Conservation (phyloP, 1,140 invertebrate genomes). For the Dinoponera quadriceps region DNA sequence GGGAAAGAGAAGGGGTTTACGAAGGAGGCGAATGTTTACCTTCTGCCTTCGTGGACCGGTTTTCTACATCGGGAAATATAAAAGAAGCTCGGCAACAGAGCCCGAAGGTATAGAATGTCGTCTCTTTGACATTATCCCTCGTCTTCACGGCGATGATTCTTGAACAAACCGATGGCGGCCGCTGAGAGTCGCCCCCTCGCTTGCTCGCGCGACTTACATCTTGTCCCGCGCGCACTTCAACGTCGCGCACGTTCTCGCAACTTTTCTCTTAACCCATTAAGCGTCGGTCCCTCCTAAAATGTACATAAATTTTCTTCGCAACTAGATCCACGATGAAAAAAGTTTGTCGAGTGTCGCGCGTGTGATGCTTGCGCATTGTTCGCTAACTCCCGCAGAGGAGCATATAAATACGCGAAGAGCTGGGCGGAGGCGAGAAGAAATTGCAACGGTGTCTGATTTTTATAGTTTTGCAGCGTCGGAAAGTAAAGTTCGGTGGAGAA, state of each 20-base stretch:
- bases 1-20: not conserved
- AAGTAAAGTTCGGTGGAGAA: not conserved
- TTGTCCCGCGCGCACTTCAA: constrained; percentile 2
- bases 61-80: constrained; percentile 54
- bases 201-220: constrained; percentile 2
- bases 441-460: not conserved
- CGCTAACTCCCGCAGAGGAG: not conserved
- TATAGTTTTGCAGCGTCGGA: not conserved
- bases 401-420: not conserved
- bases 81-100: constrained; percentile 16
- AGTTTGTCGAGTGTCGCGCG: constrained; percentile 8
- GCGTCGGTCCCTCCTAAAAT: constrained; percentile 1
- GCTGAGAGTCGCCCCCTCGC: not conserved
- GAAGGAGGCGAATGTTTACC: constrained; percentile 34
- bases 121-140: constrained; percentile 56
- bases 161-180: constrained; percentile 38
- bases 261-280: constrained; percentile 51
- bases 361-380: not conserved
- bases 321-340: not conserved
- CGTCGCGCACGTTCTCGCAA: not conserved
- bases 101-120: constrained; percentile 43
- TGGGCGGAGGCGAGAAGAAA: not conserved
- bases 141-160: constrained; percentile 47
- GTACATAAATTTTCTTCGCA: constrained; percentile 13
- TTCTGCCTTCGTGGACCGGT: constrained; percentile 8